Conservation (phyloP, 2,113 vertebrate genomes). For the Polypterus bichir region DNA sequence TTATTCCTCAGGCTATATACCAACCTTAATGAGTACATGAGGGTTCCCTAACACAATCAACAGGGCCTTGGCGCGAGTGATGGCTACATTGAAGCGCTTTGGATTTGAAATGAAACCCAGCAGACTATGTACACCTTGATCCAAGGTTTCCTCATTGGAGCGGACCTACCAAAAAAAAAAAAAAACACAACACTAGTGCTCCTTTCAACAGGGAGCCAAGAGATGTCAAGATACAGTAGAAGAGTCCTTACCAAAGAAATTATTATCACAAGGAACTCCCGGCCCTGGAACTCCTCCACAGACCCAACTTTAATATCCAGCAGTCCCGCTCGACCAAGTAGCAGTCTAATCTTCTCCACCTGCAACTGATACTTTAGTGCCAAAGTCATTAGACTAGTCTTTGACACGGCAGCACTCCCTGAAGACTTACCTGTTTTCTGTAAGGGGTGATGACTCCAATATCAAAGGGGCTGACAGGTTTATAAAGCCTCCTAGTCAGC, state of each 20-base stretch:
- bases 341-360: slow-evolving; percentile 80
- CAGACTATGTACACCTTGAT: slow-evolving; percentile 41
- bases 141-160: slow-evolving; percentile 51
- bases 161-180: slow-evolving; percentile 54
- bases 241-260: slow-evolving; percentile 63
- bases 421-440: slow-evolving; percentile 67
- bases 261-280: slow-evolving; percentile 71
- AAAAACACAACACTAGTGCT: slow-evolving; percentile 7
- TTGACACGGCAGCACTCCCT: too few species aligned
- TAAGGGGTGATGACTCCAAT: slow-evolving; percentile 85
- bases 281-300: slow-evolving; percentile 93
- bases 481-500: slow-evolving; percentile 56
- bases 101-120: slow-evolving; percentile 80
- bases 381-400: too few species aligned
- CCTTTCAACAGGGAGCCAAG: too few species aligned
- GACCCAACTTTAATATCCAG: slow-evolving; percentile 84
- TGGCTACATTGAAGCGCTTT: slow-evolving; percentile 87
- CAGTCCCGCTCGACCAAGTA: slow-evolving; percentile 68
- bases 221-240: too few species aligned
- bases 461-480: slow-evolving; percentile 46
- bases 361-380: slow-evolving; percentile 23
- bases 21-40: slow-evolving; percentile 70
- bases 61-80: slow-evolving; percentile 83
- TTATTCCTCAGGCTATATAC: not conserved
- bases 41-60: slow-evolving; percentile 81